Percentiles rank a stretch among this genome's conserved stretches.
phyloP scores from a whole-genome alignment of 2,797 vertebrate species.

The Amniataba percoides region DNA sequence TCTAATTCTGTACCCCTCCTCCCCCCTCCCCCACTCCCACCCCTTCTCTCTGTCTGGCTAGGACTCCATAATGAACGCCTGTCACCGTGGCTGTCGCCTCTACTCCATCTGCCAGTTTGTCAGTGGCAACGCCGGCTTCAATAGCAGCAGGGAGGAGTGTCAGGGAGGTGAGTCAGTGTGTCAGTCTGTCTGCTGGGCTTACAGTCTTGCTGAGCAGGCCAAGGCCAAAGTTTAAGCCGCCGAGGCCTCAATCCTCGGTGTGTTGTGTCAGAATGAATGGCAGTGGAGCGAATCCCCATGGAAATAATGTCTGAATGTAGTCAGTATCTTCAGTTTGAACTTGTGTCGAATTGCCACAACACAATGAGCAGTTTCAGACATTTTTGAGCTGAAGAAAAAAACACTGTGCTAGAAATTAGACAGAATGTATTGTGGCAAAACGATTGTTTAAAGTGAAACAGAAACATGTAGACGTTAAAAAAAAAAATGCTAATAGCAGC shows the following conservation, averaged over 20 bases:
- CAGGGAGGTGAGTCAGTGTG: slow-evolving; percentile 90
- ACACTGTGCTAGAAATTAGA: neutral
- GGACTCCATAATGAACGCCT: slow-evolving; percentile 93
- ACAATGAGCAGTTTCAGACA: neutral
- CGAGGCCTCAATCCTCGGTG: neutral
- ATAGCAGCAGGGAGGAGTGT: slow-evolving; percentile 93
- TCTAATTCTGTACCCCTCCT: slow-evolving; percentile 40
- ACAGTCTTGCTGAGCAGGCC: neutral
- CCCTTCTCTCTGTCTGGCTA: slow-evolving; percentile 59
- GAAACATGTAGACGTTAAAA: neutral
- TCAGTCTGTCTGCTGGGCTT: slow-evolving; percentile 12
- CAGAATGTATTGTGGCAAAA: neutral
- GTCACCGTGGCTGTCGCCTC: slow-evolving; percentile 95
- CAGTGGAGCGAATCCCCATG: neutral
- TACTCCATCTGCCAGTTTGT: slow-evolving; percentile 99
- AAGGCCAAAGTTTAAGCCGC: slow-evolving; percentile 12
- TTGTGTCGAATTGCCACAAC: neutral
- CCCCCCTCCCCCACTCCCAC: neutral
- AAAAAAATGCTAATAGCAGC: neutral
- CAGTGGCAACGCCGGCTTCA: slow-evolving; percentile 91
- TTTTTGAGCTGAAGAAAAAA: neutral
- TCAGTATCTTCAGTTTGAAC: neutral
- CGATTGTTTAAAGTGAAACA: neutral
- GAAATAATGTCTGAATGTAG: neutral
- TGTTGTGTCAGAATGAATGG: neutral